Conservation (phyloP, 2,113 vertebrate species). For the Halichoeres trimaculatus region DNA sequence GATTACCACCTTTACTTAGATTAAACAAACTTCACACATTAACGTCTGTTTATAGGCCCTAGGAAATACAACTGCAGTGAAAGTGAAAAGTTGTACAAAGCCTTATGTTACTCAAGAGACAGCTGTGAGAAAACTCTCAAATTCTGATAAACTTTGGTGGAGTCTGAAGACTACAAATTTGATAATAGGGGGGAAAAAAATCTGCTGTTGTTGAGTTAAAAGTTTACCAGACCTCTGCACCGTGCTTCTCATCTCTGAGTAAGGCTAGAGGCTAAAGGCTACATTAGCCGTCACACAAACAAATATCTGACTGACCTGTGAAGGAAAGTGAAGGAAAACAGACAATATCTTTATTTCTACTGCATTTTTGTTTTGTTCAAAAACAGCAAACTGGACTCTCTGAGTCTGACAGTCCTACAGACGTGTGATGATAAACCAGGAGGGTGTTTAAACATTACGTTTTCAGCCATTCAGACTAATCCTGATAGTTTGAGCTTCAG, state of each 20-base stretch:
- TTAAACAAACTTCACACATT: background rate
- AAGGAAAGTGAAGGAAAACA: background rate
- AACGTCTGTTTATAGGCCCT: background rate
- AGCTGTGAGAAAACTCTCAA: background rate
- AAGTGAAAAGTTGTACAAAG: background rate
- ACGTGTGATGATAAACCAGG: background rate
- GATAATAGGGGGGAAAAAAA: background rate
- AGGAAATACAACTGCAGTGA: background rate
- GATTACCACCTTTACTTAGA: background rate
- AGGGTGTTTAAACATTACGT: background rate
- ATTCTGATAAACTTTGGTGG: background rate
- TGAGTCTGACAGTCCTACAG: background rate
- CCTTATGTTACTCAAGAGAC: background rate
- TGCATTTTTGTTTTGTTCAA: background rate
- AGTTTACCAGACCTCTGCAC: background rate
- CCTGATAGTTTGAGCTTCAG: background rate
- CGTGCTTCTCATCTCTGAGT: background rate
- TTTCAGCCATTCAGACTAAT: constrained; percentile 1
- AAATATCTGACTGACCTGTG: background rate
- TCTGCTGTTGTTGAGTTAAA: background rate
- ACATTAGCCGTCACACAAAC: background rate
- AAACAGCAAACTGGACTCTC: background rate
- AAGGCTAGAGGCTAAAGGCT: constrained; percentile 5
- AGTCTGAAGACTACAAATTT: background rate
- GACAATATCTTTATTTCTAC: background rate